Conservation (phyloP, 1,140 invertebrate genomes). For the Orius insidiosus region DNA sequence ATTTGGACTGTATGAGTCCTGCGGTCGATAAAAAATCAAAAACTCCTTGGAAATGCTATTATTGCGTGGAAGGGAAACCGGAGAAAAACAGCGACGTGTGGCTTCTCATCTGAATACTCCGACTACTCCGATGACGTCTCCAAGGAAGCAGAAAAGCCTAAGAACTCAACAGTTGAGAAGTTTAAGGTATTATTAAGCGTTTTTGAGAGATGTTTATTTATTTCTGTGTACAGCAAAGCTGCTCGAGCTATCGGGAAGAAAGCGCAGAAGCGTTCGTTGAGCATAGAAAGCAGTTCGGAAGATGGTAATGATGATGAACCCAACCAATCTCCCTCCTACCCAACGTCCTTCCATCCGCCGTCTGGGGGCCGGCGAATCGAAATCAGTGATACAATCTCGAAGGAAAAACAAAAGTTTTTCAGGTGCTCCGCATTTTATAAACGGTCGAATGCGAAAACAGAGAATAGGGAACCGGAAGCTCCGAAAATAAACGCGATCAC, state of each 20-base stretch:
- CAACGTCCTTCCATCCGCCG: slow-evolving; percentile 25
- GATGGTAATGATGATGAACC: slow-evolving; percentile 39
- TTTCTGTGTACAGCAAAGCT: slow-evolving; percentile 25
- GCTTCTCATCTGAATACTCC: slow-evolving; percentile 7
- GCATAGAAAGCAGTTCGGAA: slow-evolving; percentile 33
- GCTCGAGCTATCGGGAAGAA: slow-evolving; percentile 24
- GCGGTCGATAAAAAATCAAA: slow-evolving; percentile 45
- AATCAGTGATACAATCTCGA: slow-evolving; percentile 49
- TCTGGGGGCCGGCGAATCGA: slow-evolving; percentile 27
- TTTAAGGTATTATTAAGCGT: slow-evolving; percentile 19
- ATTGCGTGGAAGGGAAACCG: slow-evolving; percentile 30
- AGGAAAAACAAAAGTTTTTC: slow-evolving; percentile 74
- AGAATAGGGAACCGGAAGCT: not conserved
- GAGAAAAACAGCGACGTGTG: not conserved
- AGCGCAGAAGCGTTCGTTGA: slow-evolving; percentile 24
- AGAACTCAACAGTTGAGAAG: slow-evolving; percentile 15
- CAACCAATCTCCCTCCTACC: slow-evolving; percentile 28
- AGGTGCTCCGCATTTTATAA: slow-evolving; percentile 51
- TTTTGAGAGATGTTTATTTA: not conserved
- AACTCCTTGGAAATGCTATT: slow-evolving; percentile 41
- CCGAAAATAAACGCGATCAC: slow-evolving; percentile 16
- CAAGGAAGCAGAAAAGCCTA: slow-evolving; percentile 3
- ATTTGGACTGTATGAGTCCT: slow-evolving; percentile 57
- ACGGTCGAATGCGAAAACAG: not conserved
- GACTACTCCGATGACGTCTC: not conserved